Evolutionary conservation across 2,797 vertebrate genomes (phyloP).

Genomic region (Rhinichthys osculus): DNA sequence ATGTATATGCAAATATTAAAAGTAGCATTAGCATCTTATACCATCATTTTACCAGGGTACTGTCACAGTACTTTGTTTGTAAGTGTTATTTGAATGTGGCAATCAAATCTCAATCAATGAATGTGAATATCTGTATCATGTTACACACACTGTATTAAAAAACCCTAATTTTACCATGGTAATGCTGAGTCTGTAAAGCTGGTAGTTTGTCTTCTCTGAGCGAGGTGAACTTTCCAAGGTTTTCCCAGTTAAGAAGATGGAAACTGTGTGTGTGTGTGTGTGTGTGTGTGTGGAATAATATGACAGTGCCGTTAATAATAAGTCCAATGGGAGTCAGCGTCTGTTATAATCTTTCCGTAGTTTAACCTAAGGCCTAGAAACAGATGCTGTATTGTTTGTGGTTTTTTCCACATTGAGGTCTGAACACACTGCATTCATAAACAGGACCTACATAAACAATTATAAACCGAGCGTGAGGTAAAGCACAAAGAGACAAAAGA

Average conservation of each 20-base stretch:
- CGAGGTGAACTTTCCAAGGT: background rate
- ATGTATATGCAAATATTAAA: background rate
- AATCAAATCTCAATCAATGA: no score
- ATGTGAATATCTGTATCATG: no score
- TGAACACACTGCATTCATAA: background rate
- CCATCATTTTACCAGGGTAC: background rate
- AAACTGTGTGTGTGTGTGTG: background rate
- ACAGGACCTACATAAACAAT: background rate
- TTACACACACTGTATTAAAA: background rate
- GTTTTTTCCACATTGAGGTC: background rate
- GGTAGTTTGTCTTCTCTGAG: background rate
- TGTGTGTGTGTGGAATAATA: background rate
- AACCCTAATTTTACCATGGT: background rate
- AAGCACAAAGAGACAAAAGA: background rate
- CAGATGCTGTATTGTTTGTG: slow-evolving; percentile 40
- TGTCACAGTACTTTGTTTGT: background rate
- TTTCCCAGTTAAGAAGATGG: background rate
- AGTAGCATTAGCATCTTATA: background rate
- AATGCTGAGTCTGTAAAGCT: background rate
- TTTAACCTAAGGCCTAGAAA: slow-evolving; percentile 11
- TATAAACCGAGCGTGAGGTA: background rate
- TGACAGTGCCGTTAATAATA: background rate
- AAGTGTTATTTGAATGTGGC: no score
- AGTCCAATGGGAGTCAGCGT: background rate
- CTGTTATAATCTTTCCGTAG: slow-evolving; percentile 18